Percentiles rank a stretch among this genome's conserved stretches.
phyloP scores from a whole-genome alignment of 1,140 invertebrate genomes.

The Leptinotarsa lineolata region DNA sequence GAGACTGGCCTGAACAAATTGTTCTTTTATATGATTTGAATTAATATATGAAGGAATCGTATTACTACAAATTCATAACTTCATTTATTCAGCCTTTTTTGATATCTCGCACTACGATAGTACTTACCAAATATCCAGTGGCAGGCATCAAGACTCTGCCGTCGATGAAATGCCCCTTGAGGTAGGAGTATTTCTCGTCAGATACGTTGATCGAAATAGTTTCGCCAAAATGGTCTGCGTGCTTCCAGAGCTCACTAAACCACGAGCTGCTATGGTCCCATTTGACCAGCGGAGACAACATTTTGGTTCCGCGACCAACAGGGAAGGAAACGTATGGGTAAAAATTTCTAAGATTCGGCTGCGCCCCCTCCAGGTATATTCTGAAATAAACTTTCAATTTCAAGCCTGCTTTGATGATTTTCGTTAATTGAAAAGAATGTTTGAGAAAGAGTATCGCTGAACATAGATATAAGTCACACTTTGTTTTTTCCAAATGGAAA shows the following conservation, averaged over 20 bases:
- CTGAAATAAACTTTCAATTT: slow-evolving; percentile 49
- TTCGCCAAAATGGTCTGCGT: slow-evolving; percentile 12
- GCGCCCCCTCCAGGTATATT: slow-evolving; percentile 83
- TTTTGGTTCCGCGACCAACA: slow-evolving; percentile 85
- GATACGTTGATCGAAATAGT: slow-evolving; percentile 11
- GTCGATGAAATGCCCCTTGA: slow-evolving; percentile 88
- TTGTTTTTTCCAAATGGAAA: no score
- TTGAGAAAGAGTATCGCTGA: no score
- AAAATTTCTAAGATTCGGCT: slow-evolving; percentile 73
- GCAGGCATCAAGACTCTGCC: slow-evolving; percentile 92
- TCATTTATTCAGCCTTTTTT: no score
- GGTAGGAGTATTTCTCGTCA: slow-evolving; percentile 57
- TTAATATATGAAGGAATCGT: no score
- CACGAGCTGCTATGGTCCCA: slow-evolving; percentile 90
- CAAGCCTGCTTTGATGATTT: no score
- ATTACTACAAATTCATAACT: no score
- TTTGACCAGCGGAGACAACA: slow-evolving; percentile 77
- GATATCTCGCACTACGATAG: neutral
- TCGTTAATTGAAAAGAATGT: no score
- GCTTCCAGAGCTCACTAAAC: slow-evolving; percentile 42
- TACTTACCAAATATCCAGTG: slow-evolving; percentile 83
- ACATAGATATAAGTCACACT: no score
- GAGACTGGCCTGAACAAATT: no score
- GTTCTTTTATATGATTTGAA: no score
- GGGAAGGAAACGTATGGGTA: slow-evolving; percentile 78